phyloP scores from a whole-genome alignment of 2,888 invertebrate genomes.

The Harpalus rufipes region DNA sequence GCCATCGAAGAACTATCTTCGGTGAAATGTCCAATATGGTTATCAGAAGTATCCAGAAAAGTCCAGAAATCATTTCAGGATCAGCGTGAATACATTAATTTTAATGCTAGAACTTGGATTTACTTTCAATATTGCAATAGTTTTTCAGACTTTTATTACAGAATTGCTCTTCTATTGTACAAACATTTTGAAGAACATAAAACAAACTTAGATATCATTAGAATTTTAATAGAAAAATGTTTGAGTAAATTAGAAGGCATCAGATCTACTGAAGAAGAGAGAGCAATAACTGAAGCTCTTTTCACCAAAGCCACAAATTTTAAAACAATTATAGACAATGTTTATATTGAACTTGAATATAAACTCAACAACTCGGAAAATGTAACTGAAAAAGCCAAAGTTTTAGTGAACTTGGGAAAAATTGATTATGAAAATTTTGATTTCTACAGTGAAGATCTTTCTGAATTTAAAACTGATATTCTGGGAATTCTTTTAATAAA shows the following conservation, averaged over 20 bases:
- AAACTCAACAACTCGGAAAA: neutral
- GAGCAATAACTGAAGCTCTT: neutral
- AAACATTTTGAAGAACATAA: constrained; percentile 1
- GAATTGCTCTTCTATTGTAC: constrained; percentile 20
- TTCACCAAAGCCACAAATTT: neutral
- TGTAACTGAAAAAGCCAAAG: neutral
- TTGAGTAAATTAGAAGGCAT: constrained; percentile 24
- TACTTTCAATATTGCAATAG: constrained; percentile 24
- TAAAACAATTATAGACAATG: neutral
- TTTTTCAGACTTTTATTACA: constrained; percentile 21
- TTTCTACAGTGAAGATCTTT: neutral
- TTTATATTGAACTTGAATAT: constrained; percentile 15
- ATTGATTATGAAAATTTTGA: constrained; percentile 29
- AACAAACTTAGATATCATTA: constrained; percentile 37
- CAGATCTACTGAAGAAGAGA: neutral
- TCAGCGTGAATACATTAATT: neutral
- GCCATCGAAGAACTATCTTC: constrained; percentile 11
- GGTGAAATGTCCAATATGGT: neutral
- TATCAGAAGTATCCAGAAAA: neutral
- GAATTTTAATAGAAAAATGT: constrained; percentile 19
- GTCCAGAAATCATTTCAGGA: neutral
- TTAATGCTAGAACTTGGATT: neutral
- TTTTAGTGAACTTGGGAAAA: neutral
- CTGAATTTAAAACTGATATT: neutral
- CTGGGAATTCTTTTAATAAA: constrained; percentile 28